Evolutionary conservation across 2,113 vertebrate genomes (phyloP).

Genomic region (Mystacornis crossleyi): DNA sequence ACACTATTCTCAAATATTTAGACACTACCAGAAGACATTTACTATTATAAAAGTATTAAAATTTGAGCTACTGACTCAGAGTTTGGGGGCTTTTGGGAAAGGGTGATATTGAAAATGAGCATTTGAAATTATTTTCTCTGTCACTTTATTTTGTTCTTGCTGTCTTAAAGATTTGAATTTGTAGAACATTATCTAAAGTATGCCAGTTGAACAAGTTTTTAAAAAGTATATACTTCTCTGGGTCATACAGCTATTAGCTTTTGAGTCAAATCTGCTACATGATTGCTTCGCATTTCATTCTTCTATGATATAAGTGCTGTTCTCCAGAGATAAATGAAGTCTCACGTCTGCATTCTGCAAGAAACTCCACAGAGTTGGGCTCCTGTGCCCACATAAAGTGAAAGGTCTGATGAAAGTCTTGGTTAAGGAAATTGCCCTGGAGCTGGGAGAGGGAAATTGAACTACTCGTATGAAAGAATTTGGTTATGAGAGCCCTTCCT

Average conservation of each 20-base stretch:
- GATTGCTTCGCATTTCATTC: neutral
- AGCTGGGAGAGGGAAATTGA: neutral
- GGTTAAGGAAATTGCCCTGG: neutral
- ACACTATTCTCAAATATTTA: neutral
- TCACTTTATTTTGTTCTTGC: neutral
- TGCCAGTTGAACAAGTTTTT: neutral
- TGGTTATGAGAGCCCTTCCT: neutral
- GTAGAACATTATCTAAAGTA: neutral
- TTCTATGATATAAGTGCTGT: neutral
- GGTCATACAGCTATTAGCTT: neutral
- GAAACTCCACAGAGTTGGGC: neutral
- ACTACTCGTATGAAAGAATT: neutral
- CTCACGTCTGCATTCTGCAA: neutral
- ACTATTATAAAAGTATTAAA: neutral
- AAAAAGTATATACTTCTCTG: neutral
- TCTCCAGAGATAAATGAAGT: neutral
- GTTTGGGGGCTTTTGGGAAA: neutral
- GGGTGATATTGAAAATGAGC: neutral
- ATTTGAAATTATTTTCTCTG: neutral
- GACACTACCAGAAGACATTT: neutral
- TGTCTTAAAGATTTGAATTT: neutral
- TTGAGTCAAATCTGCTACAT: neutral
- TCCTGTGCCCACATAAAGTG: neutral
- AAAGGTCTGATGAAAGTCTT: neutral
- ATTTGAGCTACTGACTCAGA: neutral